Base-by-base conservation (phyloP, 1,140 invertebrate species). In the Scylla paramamosain region DNA sequence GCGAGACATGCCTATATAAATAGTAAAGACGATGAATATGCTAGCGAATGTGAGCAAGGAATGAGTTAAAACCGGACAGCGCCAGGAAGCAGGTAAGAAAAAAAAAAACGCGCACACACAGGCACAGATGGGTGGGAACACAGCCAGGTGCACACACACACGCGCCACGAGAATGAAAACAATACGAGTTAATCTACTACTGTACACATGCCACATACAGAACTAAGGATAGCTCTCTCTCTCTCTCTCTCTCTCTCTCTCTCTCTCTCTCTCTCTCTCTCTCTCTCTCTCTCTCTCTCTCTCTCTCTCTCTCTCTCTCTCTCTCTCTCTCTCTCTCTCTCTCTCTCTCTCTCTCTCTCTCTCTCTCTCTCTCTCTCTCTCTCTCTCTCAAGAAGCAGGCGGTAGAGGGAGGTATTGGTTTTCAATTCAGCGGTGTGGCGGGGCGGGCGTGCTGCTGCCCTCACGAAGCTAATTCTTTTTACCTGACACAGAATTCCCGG, bases 271-370 rank as follows among this genome's bases (percentile, higher is more conserved):
- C 89, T 91, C 46, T 91, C 39, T 59, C 89, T 91, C 46, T 67
- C 46, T 59, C 89, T 91, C 46, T 91, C 89, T 59, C 89, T 59
- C 89, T 29, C 89, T 59, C 46, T 52, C 88, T 52, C 88, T 52
- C 88, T 52, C 88, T 52, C 88, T 52, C 46, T 52, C 88, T 52
- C 46, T 90, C 88, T 48, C 88, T 90, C 45, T 48, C 88, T 90
- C 88, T 48, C 88, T 90, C 88, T 48, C 88, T 90, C 88, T 48
- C 88, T 59, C 88, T 48, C 88, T 90, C 45, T 48, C 88, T 90
- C 88, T 48, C 88, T 90, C 45, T 90, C 88, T 90, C 88, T 90
- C 88, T 90, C 88, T 90, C 88, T 90, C 88, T 90, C 88, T 90
- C 88, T 90, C 88, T 90, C 88, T 90, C 88, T 52, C 88, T 90